Conservation (phyloP, 2,888 invertebrate genomes). For the Neoascia interrupta region DNA sequence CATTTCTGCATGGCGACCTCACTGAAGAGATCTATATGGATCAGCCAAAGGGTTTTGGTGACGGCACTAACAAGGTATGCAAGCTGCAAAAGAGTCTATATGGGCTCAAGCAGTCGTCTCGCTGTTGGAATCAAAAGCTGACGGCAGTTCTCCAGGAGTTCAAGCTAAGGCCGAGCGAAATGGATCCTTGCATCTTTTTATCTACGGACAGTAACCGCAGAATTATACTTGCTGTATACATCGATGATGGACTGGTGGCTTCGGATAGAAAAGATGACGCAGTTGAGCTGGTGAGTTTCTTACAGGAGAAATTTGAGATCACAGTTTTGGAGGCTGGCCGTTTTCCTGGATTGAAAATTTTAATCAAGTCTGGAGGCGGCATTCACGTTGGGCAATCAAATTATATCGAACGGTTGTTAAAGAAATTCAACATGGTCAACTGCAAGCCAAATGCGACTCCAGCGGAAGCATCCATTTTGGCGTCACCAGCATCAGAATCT, state of each 20-base stretch:
- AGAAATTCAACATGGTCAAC: not conserved
- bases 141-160: conserved; percentile 66
- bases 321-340: not conserved
- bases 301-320: not conserved
- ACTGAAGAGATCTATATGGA: conserved; percentile 48
- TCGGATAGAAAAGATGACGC: conserved; percentile 31
- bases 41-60: conserved; percentile 63
- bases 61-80: conserved; percentile 68
- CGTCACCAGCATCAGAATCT: not conserved
- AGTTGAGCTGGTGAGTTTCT: not conserved
- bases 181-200: conserved; percentile 72
- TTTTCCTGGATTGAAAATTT: not conserved
- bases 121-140: conserved; percentile 71
- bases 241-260: conserved; percentile 71
- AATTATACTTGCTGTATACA: conserved; percentile 70
- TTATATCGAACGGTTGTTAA: too few species aligned
- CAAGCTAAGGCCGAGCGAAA: conserved; percentile 64
- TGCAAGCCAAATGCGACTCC: not conserved
- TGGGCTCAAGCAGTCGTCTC: conserved; percentile 71
- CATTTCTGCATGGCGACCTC: conserved; percentile 48
- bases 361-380: not conserved
- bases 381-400: not conserved
- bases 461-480: not conserved
- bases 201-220: not conserved
- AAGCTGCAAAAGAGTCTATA: conserved; percentile 69